These are phyloP conservation scores for Nephrotoma guestfalica DNA, from an alignment of 2,888 invertebrate species.

Conservation along the genomic window DNA sequence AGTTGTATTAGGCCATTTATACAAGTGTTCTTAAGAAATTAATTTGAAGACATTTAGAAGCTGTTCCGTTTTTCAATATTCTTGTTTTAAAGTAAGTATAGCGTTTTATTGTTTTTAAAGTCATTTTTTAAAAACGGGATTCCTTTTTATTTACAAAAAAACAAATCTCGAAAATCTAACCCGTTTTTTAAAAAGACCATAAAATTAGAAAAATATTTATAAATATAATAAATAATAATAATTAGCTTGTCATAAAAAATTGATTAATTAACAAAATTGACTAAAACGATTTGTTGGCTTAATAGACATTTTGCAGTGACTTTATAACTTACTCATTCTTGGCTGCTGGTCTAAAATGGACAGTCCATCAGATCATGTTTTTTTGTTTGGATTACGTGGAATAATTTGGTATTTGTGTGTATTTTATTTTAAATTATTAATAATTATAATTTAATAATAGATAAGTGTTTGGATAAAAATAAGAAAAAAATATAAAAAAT, in stretches of 20 bases:
- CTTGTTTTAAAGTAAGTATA: not conserved
- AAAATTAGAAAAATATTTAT: not conserved
- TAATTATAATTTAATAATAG: not conserved
- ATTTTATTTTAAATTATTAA: not conserved
- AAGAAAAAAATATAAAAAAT: not conserved
- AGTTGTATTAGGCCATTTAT: slow-evolving; percentile 2
- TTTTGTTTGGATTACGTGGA: not conserved
- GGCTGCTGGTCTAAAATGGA: slow-evolving; percentile 7
- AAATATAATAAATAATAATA: not conserved
- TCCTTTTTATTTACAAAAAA: not conserved
- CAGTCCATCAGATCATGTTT: not conserved
- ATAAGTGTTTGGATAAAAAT: not conserved
- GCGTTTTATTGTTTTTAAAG: not conserved
- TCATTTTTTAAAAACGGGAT: not conserved
- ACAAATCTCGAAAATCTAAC: not conserved
- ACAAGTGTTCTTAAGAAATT: not conserved
- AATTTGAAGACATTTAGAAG: not conserved
- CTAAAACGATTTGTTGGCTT: not conserved
- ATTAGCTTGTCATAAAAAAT: not conserved
- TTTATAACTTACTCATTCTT: slow-evolving; percentile 8
- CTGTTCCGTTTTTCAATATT: not conserved
- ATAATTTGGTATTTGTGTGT: not conserved
- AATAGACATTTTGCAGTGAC: not conserved
- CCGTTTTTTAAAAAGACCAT: not conserved
- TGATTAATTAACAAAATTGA: not conserved